Conservation (phyloP, 2,113 vertebrate genomes). For the Laticauda colubrina region DNA sequence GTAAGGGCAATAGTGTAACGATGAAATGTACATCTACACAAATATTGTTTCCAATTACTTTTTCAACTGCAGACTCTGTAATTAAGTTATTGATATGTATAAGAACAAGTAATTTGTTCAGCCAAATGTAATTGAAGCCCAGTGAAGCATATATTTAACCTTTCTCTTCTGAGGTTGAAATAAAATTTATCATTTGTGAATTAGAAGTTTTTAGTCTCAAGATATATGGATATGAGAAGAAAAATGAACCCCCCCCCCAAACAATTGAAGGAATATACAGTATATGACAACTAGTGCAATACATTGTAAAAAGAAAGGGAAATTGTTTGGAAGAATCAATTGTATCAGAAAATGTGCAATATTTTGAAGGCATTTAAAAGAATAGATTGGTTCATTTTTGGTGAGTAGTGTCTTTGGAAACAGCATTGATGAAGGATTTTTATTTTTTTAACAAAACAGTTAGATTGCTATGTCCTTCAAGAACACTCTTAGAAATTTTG, state of each 20-base stretch:
- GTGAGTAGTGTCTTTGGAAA: background rate
- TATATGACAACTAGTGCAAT: background rate
- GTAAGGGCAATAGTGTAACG: background rate
- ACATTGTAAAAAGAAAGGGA: background rate
- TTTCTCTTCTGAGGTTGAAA: constrained; percentile 3
- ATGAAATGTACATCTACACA: background rate
- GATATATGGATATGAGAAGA: constrained; percentile 6
- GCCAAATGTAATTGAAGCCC: background rate
- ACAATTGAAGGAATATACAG: background rate
- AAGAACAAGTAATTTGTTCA: constrained; percentile 6
- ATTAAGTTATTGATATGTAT: constrained; percentile 16
- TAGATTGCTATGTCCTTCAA: too few species aligned
- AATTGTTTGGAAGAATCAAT: constrained; percentile 1
- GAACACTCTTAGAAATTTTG: background rate
- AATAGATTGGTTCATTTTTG: background rate
- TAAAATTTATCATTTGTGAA: background rate
- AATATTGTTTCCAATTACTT: constrained; percentile 9
- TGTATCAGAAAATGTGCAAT: background rate
- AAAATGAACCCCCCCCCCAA: background rate
- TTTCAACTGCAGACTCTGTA: background rate
- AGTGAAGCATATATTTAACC: background rate
- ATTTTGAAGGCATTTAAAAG: background rate
- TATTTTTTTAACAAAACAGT: background rate
- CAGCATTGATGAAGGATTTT: background rate
- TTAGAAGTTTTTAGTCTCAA: background rate